Evolutionary conservation across 2,113 vertebrate genomes (phyloP), one percentile per base, ranked within the genome.

Genomic region (Heterocephalus glaber): DNA sequence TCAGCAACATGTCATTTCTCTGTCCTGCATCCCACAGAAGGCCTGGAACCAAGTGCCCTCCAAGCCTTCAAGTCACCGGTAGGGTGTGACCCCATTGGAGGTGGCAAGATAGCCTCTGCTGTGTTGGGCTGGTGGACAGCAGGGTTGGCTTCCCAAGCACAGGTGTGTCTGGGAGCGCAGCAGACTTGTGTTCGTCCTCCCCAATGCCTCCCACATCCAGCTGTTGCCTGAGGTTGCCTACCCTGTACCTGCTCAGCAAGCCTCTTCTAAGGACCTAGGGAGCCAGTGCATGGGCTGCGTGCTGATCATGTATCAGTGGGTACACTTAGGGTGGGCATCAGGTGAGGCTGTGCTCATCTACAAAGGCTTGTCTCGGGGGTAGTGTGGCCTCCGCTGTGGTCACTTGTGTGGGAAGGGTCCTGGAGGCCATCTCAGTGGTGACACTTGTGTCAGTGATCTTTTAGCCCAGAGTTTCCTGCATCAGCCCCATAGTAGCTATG

Each of bases 371-470:
- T 91, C 72, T 47, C n/a, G 1, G 1, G 49, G 80, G 54, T 38
- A 28, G 49, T 0, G 0, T 54, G 65, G 68, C 44, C 41, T 94
- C 24, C 47, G 16, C 79, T 5, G 5, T 33, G 54, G 68, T 28
- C 24, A 7, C 38, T n/a, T 35, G 22, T n/a, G 3, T 41, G 65
- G 84, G n/a, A 68, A 19, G 20, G 38, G 56, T 24, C 20, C 35
- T 38, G 11, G 68, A 28, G 72, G 33, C 72, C 54, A 8, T 52
- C 52, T 80, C 3, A 1, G 33, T 44, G 38, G 38, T 22, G 52
- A 33, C 0, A 0, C 47, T 54, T 4, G 0, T 35, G 56, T 9
- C 0, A 1, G 6, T 5, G 16, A 56, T 74, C 41, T 0, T 0
- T 58, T 33, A 60, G 14, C 12, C 72, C 63, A 16, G n/a, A 7